Base-by-base conservation (phyloP, 2,113 vertebrate species). In the cat (Felis catus) region DNA sequence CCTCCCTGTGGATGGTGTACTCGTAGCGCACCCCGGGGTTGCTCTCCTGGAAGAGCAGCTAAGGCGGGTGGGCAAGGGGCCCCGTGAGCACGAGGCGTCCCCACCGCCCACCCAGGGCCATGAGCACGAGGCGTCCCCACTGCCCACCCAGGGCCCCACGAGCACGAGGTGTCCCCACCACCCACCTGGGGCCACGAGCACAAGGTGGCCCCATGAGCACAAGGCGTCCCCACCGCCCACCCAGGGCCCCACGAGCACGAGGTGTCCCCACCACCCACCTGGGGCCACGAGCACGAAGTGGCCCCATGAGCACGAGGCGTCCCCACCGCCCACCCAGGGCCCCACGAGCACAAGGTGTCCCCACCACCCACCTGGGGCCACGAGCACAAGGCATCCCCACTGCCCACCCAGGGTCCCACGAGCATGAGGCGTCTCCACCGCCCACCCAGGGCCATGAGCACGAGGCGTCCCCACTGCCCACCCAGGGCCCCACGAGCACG, bases 31-130 rank as follows among this genome's bases (percentile, higher is more conserved):
- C 99, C 0, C 99, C 99, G 0, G 99, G 99, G 97, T 99, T 99
- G 65, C 98, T 98, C 97, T 99, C 99, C 98, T 99, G 99, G 79
- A 99, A 99, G 55, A 99, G 99, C 94, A 99, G 99, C 99, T 99
- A 98, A 7, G 66, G 89, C 31, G 3, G 27, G 88, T 7, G 4
- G n/a, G 29, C 0, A 0, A 0, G 74, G 21, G 27, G 45, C 6
- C 14, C 65, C 2, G 4, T 98, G 82, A 98, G 95, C 39, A 39
- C 0, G 0, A 4, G 31, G 19, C 0, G 0, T 4, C 70, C 15
- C 76, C 63, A 14, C 48, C 11, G 48, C 10, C 61, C 61, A 63
- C 61, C 58, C 6, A 1, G 61, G 21, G 15, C 53, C 16, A 0
- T 5, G 16, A 55, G 53, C 5, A 4, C 18, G 6, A 58, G 18